A percentile compares a stretch with the other conserved stretches of the same genome.
phyloP scores from a whole-genome alignment of 2,113 vertebrate genomes.

The Acrocephalus kingi region DNA sequence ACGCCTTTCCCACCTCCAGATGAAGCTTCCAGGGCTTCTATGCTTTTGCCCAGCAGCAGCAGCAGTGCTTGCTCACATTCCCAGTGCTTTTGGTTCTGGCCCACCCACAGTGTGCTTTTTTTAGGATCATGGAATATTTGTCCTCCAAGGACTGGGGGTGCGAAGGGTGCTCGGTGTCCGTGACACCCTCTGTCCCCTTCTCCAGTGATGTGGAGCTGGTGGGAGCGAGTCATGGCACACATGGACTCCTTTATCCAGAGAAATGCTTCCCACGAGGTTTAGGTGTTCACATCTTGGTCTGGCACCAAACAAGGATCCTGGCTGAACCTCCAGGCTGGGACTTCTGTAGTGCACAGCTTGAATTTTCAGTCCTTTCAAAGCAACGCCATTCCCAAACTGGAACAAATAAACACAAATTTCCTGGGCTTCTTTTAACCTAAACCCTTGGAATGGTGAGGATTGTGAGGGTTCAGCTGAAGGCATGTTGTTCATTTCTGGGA shows the following conservation, averaged over 20 bases:
- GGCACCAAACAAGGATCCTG: background rate
- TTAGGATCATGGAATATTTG: background rate
- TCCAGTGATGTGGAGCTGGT: background rate
- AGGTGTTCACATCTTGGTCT: background rate
- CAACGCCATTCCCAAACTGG: background rate
- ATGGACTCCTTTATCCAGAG: background rate
- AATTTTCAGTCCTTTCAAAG: background rate
- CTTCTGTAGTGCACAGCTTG: background rate
- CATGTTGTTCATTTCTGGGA: fast-evolving
- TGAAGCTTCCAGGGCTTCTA: background rate
- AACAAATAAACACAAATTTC: background rate
- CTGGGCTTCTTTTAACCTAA: background rate
- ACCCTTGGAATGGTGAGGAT: background rate
- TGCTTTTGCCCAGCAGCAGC: background rate
- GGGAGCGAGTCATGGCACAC: background rate
- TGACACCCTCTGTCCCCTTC: background rate
- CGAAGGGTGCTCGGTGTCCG: fast-evolving
- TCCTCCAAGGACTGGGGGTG: no score
- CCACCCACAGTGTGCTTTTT: background rate
- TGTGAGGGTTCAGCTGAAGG: background rate
- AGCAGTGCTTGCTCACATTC: background rate
- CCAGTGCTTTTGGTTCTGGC: background rate
- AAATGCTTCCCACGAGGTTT: background rate
- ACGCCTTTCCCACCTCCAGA: fast-evolving
- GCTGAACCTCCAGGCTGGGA: background rate